Percentiles rank a stretch among this genome's conserved stretches.
phyloP scores from a whole-genome alignment of 2,888 invertebrate genomes.

The Lottia scabra region DNA sequence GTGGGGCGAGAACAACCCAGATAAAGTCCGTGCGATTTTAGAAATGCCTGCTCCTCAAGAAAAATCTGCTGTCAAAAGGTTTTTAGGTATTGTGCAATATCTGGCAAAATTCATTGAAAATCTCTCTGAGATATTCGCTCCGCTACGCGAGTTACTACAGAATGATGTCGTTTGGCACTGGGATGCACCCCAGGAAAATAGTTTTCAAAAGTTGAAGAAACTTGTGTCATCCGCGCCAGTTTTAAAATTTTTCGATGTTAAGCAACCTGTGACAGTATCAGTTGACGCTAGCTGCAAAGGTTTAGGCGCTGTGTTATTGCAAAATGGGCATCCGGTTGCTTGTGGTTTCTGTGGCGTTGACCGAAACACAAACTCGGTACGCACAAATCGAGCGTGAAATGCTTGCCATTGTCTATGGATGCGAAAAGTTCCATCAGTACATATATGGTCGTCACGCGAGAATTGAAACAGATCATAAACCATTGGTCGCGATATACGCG shows the following conservation, averaged over 20 bases:
- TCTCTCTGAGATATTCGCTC: conserved; percentile 20
- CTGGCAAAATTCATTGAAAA: conserved; percentile 29
- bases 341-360: conserved; percentile 23
- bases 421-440: conserved; percentile 30
- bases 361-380: neutral
- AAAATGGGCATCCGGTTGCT: conserved; percentile 32
- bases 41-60: neutral
- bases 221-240: conserved; percentile 28
- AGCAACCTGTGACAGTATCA: conserved; percentile 20
- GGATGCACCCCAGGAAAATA: conserved; percentile 29
- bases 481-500: conserved; percentile 23
- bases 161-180: conserved; percentile 35
- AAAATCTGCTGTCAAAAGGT: conserved; percentile 26
- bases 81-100: conserved; percentile 35
- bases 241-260: conserved; percentile 30
- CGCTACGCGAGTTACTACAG: conserved; percentile 27
- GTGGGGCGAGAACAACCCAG: neutral
- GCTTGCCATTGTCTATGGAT: conserved; percentile 14
- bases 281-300: conserved; percentile 42
- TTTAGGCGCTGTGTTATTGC: conserved; percentile 33
- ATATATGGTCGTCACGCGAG: conserved; percentile 23
- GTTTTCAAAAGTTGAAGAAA: conserved; percentile 36
- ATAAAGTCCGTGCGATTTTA: conserved; percentile 23
- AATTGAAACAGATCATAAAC: conserved; percentile 31
- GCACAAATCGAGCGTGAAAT: neutral